Evolutionary conservation across 2,888 invertebrate genomes (phyloP).

Genomic region (Macrophya alboannulata): DNA sequence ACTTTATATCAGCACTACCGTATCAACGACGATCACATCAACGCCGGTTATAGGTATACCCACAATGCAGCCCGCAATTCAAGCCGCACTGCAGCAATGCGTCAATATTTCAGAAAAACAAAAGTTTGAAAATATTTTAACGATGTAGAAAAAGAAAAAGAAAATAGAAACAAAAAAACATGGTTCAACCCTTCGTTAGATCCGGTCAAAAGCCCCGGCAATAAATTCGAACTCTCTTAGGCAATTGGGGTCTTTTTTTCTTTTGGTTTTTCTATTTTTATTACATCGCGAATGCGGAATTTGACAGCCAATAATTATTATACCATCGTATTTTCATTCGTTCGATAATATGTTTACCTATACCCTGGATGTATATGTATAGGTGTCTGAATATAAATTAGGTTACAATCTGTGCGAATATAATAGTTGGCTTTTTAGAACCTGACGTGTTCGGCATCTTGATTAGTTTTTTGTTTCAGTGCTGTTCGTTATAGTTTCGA

Average conservation of each 20-base stretch:
- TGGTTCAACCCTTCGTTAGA: background rate
- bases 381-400: background rate
- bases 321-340: background rate
- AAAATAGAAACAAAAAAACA: background rate
- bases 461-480: conserved; percentile 31
- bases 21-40: conserved; percentile 42
- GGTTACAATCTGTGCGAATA: conserved; percentile 13
- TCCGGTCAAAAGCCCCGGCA: background rate
- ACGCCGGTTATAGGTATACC: background rate
- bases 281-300: background rate
- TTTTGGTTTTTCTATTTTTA: background rate
- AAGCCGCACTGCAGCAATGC: background rate
- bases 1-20: conserved; percentile 8
- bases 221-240: background rate
- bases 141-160: background rate
- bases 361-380: background rate
- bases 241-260: background rate
- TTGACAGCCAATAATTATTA: background rate
- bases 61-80: conserved; percentile 22
- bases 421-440: background rate
- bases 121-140: background rate
- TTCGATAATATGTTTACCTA: background rate
- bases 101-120: conserved; percentile 11
- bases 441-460: background rate
- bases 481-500: background rate